Percentiles rank a stretch among this genome's conserved stretches.
Conservation (phyloP, 1,140 invertebrate genomes). For the Hesperophylax magnus region DNA sequence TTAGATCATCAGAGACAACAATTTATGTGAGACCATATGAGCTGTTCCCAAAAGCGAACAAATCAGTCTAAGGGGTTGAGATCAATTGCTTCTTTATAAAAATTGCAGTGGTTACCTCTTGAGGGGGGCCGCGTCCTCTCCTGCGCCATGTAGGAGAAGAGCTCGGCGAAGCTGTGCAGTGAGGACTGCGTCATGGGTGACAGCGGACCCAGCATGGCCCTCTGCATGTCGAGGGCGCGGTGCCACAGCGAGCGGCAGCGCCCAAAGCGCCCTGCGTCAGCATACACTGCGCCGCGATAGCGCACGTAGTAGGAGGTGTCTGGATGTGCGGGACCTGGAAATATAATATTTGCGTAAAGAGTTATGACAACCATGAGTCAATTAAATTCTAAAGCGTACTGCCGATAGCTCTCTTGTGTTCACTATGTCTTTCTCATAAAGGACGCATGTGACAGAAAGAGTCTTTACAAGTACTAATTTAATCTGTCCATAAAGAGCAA, state of each 20-base stretch:
- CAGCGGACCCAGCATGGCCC: conserved; percentile 91
- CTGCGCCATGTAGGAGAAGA: conserved; percentile 95
- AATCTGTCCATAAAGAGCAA: too few species aligned
- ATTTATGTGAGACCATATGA: too few species aligned
- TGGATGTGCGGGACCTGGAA: conserved; percentile 86
- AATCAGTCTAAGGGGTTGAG: too few species aligned
- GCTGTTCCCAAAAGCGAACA: too few species aligned
- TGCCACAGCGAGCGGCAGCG: conserved; percentile 95
- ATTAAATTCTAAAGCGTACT: too few species aligned
- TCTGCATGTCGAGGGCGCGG: conserved; percentile 97
- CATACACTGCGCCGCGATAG: conserved; percentile 94
- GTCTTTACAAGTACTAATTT: too few species aligned
- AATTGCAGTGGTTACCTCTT: conserved; percentile 64
- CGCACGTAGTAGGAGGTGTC: conserved; percentile 97
- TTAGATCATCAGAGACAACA: too few species aligned
- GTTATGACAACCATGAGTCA: too few species aligned
- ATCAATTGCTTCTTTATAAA: too few species aligned
- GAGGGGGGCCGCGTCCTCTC: conserved; percentile 78
- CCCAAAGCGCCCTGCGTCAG: conserved; percentile 93
- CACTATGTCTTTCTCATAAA: too few species aligned
- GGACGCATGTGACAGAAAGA: too few species aligned
- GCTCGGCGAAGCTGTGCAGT: conserved; percentile 93
- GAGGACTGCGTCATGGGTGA: conserved; percentile 96
- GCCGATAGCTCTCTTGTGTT: too few species aligned
- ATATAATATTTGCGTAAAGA: neutral